phyloP scores from a whole-genome alignment of 2,797 vertebrate species.

The Ptychobarbus kaznakovi region DNA sequence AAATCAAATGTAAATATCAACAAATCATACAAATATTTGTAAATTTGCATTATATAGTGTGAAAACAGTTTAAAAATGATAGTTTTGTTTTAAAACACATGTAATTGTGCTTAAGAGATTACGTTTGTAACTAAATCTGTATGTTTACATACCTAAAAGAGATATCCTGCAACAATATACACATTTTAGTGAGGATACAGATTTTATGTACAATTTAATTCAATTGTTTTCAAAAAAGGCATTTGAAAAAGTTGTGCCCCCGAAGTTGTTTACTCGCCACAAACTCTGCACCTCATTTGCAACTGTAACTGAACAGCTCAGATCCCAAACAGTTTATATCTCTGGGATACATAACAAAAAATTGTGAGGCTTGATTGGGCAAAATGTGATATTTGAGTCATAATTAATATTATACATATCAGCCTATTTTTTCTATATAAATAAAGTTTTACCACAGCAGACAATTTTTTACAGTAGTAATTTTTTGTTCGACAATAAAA shows the following conservation, averaged over 20 bases:
- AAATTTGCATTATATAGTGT: neutral
- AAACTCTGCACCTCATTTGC: too few species aligned
- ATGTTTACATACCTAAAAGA: neutral
- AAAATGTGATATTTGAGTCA: neutral
- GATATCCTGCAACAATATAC: neutral
- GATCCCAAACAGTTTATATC: neutral
- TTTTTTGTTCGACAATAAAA: neutral
- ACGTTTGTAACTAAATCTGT: neutral
- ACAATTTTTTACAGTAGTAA: neutral
- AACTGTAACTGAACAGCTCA: too few species aligned
- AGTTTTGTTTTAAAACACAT: slow-evolving; percentile 4
- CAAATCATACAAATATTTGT: neutral
- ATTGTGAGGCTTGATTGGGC: neutral
- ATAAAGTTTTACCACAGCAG: neutral
- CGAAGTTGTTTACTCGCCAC: too few species aligned
- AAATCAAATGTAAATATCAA: too few species aligned
- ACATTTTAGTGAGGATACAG: neutral
- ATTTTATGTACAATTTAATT: neutral
- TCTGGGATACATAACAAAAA: neutral
- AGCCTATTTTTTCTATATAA: neutral
- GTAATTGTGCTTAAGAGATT: neutral
- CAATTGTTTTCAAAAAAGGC: neutral
- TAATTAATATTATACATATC: neutral
- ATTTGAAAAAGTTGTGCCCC: neutral
- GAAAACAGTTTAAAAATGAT: neutral